Base-by-base conservation (phyloP, 2,888 invertebrate species). In the Incurvaria masculella region DNA sequence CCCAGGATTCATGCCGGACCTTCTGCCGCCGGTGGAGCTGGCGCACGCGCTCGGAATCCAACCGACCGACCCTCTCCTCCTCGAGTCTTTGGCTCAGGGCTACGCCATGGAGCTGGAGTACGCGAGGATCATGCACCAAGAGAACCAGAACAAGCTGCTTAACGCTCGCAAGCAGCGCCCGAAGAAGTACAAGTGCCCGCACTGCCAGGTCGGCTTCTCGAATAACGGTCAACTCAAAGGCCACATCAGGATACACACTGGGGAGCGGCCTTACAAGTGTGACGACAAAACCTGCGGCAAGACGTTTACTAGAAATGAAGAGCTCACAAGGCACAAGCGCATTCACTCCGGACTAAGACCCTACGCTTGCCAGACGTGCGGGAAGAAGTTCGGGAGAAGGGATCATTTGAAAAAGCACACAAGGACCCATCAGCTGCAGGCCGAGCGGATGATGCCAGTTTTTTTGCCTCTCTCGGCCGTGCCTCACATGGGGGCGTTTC, bases 321-420 rank as follows among this genome's bases (percentile, higher is more conserved):
- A 95, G 62, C 67, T 95, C 57, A 95, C 94, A 0, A 81, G 94
- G n/a, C 94, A 95, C 66, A 91, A 91, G 62, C 79, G 94, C 54
- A 94, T 94, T 43, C 94, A 94, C 66, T 90, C 92, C 0, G 94
- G 94, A 0, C 74, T 92, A 0, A 81, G 92, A 43, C 92, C 96
- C 1, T 96, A 88, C 65, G 85, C 91, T 0, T 97, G 97, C 63
- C 76, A 84, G 0, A 85, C 89, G 17, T 97, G 97, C 61, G 91
- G 92, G 3, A 97, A 97, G 72, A 84, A 90, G 52, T 97, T 97
- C 64, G 96, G 96, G 0, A 81, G 97, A 41, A 88, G 95, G 58
- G 97, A 97, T 65, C 97, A 97, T 65, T 79, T 97, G 49, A 94
- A 94, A 71, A 97, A 97, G 61, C 97, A 97, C 64, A 87, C 89